Base-by-base conservation (phyloP, 2,888 invertebrate species). In the Resseliella maxima region DNA sequence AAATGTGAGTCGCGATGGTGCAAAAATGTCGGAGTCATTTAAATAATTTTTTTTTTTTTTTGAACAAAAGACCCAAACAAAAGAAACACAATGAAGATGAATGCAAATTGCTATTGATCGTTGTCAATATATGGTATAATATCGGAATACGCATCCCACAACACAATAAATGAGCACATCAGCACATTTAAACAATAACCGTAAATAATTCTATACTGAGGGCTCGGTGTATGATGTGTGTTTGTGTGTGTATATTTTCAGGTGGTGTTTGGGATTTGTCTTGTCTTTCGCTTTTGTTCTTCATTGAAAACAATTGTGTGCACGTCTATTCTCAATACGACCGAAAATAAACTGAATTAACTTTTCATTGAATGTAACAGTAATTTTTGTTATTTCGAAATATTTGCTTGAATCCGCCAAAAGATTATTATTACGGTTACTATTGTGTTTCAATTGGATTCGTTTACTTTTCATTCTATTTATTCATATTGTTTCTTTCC, bases 61-160 rank as follows among this genome's bases (percentile, higher is more conserved):
- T n/a, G n/a, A 59, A 59, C 10, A 72, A 18, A 8, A 72, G 31
- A 5, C 12, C 31, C 12, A 31, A 72, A 72, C 72, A 72, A 83
- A 83, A 83, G 83, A 15, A 35, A 83, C 38, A 83, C 38, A 38
- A 38, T 38, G 38, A 38, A 83, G 24, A 38, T 0, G 38, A 83
- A 72, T 0, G 18, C 83, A 83, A 83, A 83, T 83, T 83, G 24
- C 83, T 38, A 38, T 38, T 24, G 38, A 38, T 38, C 38, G 24
- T 83, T 38, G 38, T 64, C 6, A 24, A 6, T 35, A 64, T 64
- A 64, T 31, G 36, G 31, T 35, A 36, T 35, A 72, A 35, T 24
- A 38, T 36, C n/a, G 38, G 83, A n/a, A n/a, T 38, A 83, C 83
- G 83, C 83, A 83, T 83, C 83, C 83, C 83, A 83, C 83, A 83